Evolutionary conservation across 2,888 invertebrate genomes (phyloP), one percentile per base, ranked within the genome.

Genomic region (Neoscelio sp.): DNA sequence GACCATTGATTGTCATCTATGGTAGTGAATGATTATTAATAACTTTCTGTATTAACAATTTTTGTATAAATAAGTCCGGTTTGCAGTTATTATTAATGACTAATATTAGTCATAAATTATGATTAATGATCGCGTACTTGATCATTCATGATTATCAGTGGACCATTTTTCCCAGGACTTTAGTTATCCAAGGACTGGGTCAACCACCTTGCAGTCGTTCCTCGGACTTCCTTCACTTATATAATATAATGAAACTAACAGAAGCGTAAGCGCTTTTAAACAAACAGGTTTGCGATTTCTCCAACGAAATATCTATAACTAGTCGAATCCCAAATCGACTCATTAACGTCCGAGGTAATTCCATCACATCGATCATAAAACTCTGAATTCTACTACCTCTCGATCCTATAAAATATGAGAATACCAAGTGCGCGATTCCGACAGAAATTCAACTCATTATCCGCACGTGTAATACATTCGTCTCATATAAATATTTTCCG

Each of bases 221-320:
- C 13, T 26, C 18, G 23, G 38, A 58, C 58, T 68, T 68, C 68
- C 68, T 58, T 38, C 13, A 38, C 44, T 68, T 68, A 68, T 48
- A 46, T 68, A 68, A 68, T 15, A 35, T 35, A 54, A 56, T 68
- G 46, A 58, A 68, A 68, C 46, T 26, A 12, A 6, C 7, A 35
- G 18, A 44, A 56, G 56, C 38, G 10, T 54, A 67, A 67, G 18
- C 17, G 26, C 33, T 26, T 56, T 17, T 54, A 35, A 18, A 68
- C 26, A 56, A 56, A 68, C 68, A 48, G 56, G 68, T 68, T 68
- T 48, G 26, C 48, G 48, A 56, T 56, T 68, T 68, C 52, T 56
- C 52, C 46, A 26, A 7, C n/a, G 23, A 7, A 35, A 48, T 46
- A 56, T 35, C 56, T 56, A 33, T 38, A 46, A 56, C 15, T 30